Evolutionary conservation across 2,888 invertebrate genomes (phyloP).

Genomic region (Drosophila subquinaria): DNA sequence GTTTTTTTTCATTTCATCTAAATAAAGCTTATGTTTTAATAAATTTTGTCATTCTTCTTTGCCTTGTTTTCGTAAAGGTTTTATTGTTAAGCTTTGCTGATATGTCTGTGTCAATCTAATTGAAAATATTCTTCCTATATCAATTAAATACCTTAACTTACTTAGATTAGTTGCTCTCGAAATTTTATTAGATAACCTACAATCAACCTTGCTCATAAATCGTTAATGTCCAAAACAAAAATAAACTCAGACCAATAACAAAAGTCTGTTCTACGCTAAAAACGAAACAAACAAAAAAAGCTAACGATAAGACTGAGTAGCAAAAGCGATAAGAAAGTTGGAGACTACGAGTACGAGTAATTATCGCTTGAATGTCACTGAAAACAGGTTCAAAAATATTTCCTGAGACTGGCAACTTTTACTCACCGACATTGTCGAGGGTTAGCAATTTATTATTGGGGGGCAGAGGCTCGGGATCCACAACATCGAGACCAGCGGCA

Average conservation of each 20-base stretch:
- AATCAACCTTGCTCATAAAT: constrained; percentile 57
- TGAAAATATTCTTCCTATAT: background rate
- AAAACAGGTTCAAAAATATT: background rate
- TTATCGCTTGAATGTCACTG: constrained; percentile 7
- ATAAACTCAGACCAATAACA: background rate
- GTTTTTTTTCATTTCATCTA: no score
- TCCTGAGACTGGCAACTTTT: background rate
- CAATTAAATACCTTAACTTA: background rate
- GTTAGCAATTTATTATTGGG: constrained; percentile 91
- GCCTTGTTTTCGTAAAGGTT: background rate
- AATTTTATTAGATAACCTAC: constrained; percentile 53
- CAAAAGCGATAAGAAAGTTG: constrained; percentile 37
- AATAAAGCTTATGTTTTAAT: background rate
- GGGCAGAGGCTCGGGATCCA: constrained; percentile 95
- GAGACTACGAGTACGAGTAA: background rate
- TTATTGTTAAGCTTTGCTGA: background rate
- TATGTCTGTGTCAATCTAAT: background rate
- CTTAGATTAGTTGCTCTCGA: background rate
- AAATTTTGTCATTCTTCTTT: background rate
- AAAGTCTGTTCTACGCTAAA: constrained; percentile 27
- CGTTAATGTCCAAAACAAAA: constrained; percentile 14
- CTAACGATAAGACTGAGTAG: constrained; percentile 39
- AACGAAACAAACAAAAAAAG: constrained; percentile 15
- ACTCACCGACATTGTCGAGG: constrained; percentile 92
- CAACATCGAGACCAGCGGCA: constrained; percentile 96